Base-by-base conservation (phyloP, 2,113 vertebrate genomes). In the Mola mola region DNA sequence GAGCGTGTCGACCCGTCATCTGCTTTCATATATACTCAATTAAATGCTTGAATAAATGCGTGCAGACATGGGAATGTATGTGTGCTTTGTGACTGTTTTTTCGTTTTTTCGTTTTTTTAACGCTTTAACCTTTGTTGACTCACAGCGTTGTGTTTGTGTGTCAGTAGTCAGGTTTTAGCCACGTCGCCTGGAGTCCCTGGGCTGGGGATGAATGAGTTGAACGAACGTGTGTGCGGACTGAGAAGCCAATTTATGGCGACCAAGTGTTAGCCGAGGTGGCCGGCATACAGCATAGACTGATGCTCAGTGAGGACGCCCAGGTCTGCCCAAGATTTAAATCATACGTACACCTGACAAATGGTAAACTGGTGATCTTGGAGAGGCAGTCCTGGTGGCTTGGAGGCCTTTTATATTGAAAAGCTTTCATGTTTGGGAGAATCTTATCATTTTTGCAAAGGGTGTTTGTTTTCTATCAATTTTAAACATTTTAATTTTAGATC, bases 41-140 rank as follows among this genome's bases (percentile, higher is more conserved):
- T 25, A 9, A 33, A 52, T 16, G 5, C n/a, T 38, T 57, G 0
- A 33, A 41, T 52, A 8, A 46, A 16, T 11, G 4, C 20, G 5
- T 9, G 7, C 11, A 24, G 20, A 5, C n/a, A 16, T 4, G 6
- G 4, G 3, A 17, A 0, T n/a, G 3, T 9, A 6, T 12, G 20
- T 4, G 25, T n/a, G 38, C 1, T 24, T 12, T 10, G 6, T 20
- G n/a, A 2, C 17, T 24, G 46, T 2, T 21, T 16, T 8, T 41
- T 3, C 20, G 17, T 48, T 31, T 44, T 20, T 57, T 12, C 25
- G 37, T 43, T 28, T 19, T 26, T 48, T 26, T 34, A 5, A 33
- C 15, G 19, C 47, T 55, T 63, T 55, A 69, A 79, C 66, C 57
- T 76, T 36, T 50, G 36, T 50, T 47, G 34, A 47, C 52, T 28